Evolutionary conservation across 2,888 invertebrate genomes (phyloP), one percentile per base, ranked within the genome.

Genomic region (Adelognathus sp.): DNA sequence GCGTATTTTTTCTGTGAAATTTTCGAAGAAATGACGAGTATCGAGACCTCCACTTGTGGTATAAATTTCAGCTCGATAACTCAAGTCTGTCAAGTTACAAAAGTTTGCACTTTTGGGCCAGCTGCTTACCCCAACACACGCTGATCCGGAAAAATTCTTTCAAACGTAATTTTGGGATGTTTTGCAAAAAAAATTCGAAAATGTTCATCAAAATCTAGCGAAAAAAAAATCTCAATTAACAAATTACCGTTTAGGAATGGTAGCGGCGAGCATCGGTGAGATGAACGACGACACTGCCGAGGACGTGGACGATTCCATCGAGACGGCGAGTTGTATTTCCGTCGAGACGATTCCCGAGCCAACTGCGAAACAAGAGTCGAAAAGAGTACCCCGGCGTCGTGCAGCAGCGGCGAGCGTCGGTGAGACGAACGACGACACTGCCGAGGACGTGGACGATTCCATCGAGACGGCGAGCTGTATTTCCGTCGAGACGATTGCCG

Each of bases 231-330:
- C 36, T n/a, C n/a, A 9, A 36, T 11, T 36, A 2, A 36, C 44
- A n/a, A 18, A 58, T 31, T 50, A 67, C 36, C 36, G 52, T 67
- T 41, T 41, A 88, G 88, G 83, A 58, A 60, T 86, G 11, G 84
- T 83, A 7, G 81, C 82, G 7, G 52, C 82, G 9, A 85, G 86
- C 66, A 83, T 88, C 21, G 93, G 93, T 73, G 91, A 93, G 56
- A 86, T 87, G 46, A 83, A 87, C 50, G 74, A 81, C 56, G 81
- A 82, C 27, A 76, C 71, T n/a, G n/a, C n/a, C 61, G 69, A 71
- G 46, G 74, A 81, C 36, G 16, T 11, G 14, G 66, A 46, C 3
- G 56, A 2, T 4, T 24, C 24, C 9, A 1, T 3, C 14, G 58
- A 54, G 16, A n/a, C 24, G 16, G 7, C 21, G 29, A 63, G 3